Percentiles rank a stretch among this genome's conserved stretches.
phyloP scores from a whole-genome alignment of 1,140 invertebrate species.

The Chelonus insularis region DNA sequence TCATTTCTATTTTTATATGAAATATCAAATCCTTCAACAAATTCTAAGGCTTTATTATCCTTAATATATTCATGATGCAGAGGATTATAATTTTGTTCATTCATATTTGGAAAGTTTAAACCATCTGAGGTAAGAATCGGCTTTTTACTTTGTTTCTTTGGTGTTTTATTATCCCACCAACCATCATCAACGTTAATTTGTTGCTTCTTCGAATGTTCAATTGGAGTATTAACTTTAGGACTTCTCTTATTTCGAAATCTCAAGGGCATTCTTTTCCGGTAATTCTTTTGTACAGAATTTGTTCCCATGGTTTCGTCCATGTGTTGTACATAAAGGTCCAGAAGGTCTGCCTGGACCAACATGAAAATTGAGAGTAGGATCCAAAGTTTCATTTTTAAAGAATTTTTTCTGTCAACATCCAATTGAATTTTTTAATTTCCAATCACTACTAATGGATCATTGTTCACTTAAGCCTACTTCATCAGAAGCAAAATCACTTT shows the following conservation, averaged over 20 bases:
- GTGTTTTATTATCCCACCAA: constrained; percentile 36
- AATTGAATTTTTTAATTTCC: constrained; percentile 15
- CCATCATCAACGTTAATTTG: constrained; percentile 46
- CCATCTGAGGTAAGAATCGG: constrained; percentile 35
- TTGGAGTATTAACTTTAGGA: constrained; percentile 32
- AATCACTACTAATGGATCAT: too few species aligned
- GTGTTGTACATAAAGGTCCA: constrained; percentile 56
- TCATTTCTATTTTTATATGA: constrained; percentile 14
- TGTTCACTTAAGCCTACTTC: too few species aligned
- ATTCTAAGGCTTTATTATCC: not conserved
- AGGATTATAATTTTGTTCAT: constrained; percentile 39
- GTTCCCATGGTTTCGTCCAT: constrained; percentile 56
- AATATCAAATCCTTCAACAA: not conserved
- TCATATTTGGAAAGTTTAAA: constrained; percentile 42
- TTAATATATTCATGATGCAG: constrained; percentile 41
- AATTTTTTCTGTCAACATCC: not conserved
- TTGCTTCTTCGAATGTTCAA: constrained; percentile 46
- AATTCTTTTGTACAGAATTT: constrained; percentile 35
- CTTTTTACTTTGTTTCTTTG: constrained; percentile 30
- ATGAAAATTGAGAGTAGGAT: constrained; percentile 36
- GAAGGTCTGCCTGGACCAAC: constrained; percentile 40
- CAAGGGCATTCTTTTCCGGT: constrained; percentile 19
- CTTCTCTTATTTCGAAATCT: constrained; percentile 38
- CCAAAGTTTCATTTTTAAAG: constrained; percentile 29
- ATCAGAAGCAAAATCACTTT: too few species aligned